Conservation (phyloP, 2,888 invertebrate genomes). For the Spisula solida region DNA sequence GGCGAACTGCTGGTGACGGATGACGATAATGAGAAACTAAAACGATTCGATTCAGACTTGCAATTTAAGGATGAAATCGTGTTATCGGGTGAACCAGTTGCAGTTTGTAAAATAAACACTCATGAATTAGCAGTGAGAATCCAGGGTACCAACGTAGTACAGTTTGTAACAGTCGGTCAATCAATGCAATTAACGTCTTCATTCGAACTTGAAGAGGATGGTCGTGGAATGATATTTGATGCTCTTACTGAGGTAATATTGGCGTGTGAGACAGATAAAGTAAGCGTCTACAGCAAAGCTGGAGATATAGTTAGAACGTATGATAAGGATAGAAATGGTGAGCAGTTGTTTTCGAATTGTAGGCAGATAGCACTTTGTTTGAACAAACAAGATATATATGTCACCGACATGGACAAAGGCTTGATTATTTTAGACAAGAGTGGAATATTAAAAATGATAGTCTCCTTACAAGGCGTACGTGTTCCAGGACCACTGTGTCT, state of each 20-base stretch:
- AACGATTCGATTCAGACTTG: constrained; percentile 26
- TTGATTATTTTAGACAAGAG: too few relatives aligned
- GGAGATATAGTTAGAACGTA: too few relatives aligned
- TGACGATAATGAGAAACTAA: background rate
- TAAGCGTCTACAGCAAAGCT: too few relatives aligned
- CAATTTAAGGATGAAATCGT: constrained; percentile 16
- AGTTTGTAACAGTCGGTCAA: constrained; percentile 16
- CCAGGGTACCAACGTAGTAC: background rate
- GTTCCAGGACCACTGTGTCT: too few relatives aligned
- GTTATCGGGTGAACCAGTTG: constrained; percentile 19
- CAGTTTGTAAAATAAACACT: background rate
- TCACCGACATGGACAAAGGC: too few relatives aligned
- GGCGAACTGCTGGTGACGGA: constrained; percentile 12
- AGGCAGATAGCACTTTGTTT: too few relatives aligned
- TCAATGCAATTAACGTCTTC: background rate
- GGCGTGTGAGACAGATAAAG: too few relatives aligned
- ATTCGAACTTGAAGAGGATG: background rate
- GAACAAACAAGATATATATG: too few relatives aligned
- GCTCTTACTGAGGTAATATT: background rate
- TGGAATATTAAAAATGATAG: too few relatives aligned
- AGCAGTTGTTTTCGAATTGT: too few relatives aligned
- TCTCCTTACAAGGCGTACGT: too few relatives aligned
- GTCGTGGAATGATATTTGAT: constrained; percentile 5
- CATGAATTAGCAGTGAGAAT: constrained; percentile 4
- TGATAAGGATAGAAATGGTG: too few relatives aligned